Evolutionary conservation across 2,797 vertebrate species (phyloP).

Genomic region (Bradypodion pumilum): DNA sequence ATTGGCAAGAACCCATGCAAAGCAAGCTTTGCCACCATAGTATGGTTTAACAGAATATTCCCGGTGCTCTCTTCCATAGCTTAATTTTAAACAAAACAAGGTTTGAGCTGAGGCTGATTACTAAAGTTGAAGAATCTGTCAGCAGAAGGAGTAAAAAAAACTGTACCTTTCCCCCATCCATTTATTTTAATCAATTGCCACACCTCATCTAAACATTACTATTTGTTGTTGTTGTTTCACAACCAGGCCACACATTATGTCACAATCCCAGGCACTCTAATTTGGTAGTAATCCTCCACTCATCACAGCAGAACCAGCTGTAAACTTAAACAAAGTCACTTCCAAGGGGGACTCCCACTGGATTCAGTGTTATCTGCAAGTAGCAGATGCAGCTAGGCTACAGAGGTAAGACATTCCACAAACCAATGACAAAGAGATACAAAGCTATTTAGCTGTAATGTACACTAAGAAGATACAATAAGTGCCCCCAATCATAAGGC

Average conservation of each 20-base stretch:
- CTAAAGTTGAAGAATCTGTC: not conserved
- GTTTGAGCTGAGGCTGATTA: not conserved
- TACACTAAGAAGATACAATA: not conserved
- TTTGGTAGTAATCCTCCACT: not conserved
- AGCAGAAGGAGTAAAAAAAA: not conserved
- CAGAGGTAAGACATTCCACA: constrained; percentile 16
- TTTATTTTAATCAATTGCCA: not conserved
- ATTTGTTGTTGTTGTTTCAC: no score
- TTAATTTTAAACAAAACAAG: not conserved
- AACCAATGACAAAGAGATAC: not conserved
- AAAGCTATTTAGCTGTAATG: not conserved
- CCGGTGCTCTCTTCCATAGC: not conserved
- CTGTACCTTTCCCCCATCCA: not conserved
- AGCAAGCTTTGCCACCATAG: rapidly evolving
- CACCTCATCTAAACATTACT: no score
- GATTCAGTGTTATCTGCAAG: not conserved
- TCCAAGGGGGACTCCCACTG: not conserved
- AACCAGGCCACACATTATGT: no score
- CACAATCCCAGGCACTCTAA: no score
- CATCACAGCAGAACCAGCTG: not conserved
- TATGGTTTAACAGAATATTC: not conserved
- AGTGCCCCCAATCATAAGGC: not conserved
- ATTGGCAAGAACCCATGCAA: not conserved
- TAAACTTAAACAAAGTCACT: not conserved
- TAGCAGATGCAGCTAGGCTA: not conserved